Base-by-base conservation (phyloP, 2,113 vertebrate genomes). In the Bambusicola thoracicus region DNA sequence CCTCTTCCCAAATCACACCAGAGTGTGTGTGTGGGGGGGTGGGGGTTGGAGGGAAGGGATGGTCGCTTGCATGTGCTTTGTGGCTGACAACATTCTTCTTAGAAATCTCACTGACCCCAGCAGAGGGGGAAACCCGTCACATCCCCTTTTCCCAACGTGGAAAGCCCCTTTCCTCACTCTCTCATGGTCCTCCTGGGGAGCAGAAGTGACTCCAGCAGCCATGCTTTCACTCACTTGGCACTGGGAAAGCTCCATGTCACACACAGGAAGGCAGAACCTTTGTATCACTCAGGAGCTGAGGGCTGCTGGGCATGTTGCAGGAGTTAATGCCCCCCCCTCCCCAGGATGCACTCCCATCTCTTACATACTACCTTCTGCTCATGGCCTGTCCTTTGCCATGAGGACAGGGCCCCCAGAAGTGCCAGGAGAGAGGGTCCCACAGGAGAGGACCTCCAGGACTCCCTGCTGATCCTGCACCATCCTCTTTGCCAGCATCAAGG, bases 141-240 rank as follows among this genome's bases (percentile, higher is more conserved):
- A 70, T 67, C 69, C 41, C n/a, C 87, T 76, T 94, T 92, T 92
- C 95, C 89, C 79, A 95, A 85, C 0, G 0, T 0, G 93, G 95
- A 95, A 97, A 95, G 40, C 93, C 96, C 96, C 96, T 89, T 89
- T 93, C 36, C 38, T 91, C 72, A 80, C 15, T 2, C 32, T 65
- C 24, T 7, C 0, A 2, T 38, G 32, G 3, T 16, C 7, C 63
- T 85, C 8, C 49, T 59, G 63, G 22, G 75, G 38, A 81, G 48
- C 53, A 55, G 75, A 81, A 36, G n/a, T 2, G 0, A 56, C 69
- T 29, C 53, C n/a, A 93, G 24, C 43, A 51, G 25, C n/a, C 1
- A 2, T 14, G 2, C 81, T 92, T 91, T 96, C 49, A 85, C 89
- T 51, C 72, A 75, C n/a, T 90, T 53, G 56, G 79, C 73, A 81